These are phyloP conservation scores for Adelges cooleyi DNA, from an alignment of 1,140 invertebrate genomes.

Conservation along the genomic window DNA sequence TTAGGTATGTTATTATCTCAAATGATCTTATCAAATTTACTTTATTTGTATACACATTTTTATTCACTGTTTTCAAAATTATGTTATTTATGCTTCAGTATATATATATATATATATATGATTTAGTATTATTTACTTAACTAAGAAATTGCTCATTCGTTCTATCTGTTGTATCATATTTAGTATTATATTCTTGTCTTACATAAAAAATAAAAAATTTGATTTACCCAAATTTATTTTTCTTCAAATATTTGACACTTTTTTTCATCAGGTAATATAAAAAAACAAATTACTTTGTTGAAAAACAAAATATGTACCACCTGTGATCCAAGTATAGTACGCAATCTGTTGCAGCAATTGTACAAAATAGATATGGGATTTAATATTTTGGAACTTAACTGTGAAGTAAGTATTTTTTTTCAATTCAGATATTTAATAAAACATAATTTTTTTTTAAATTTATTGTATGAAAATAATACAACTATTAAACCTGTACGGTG, in stretches of 20 bases:
- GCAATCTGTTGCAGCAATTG: slow-evolving; percentile 12
- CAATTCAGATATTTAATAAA: neutral
- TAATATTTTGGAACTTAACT: slow-evolving; percentile 12
- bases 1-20: too few relatives aligned
- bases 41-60: too few relatives aligned
- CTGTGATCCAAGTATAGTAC: neutral
- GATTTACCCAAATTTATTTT: too few relatives aligned
- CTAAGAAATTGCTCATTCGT: neutral
- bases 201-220: too few relatives aligned
- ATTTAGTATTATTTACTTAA: too few relatives aligned
- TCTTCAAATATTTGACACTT: neutral
- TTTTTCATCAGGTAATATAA: neutral
- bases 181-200: neutral
- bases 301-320: slow-evolving; percentile 14
- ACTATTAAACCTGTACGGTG: too few relatives aligned
- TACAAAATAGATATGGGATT: slow-evolving; percentile 1
- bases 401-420: neutral
- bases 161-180: neutral
- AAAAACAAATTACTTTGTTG: slow-evolving; percentile 4
- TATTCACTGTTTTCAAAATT: too few relatives aligned
- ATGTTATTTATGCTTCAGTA: too few relatives aligned
- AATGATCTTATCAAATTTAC: too few relatives aligned
- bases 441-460: neutral
- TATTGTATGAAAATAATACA: neutral
- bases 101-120: too few relatives aligned